Evolutionary conservation across 2,113 vertebrate species (phyloP).

Genomic region (Takifugu bimaculatus): DNA sequence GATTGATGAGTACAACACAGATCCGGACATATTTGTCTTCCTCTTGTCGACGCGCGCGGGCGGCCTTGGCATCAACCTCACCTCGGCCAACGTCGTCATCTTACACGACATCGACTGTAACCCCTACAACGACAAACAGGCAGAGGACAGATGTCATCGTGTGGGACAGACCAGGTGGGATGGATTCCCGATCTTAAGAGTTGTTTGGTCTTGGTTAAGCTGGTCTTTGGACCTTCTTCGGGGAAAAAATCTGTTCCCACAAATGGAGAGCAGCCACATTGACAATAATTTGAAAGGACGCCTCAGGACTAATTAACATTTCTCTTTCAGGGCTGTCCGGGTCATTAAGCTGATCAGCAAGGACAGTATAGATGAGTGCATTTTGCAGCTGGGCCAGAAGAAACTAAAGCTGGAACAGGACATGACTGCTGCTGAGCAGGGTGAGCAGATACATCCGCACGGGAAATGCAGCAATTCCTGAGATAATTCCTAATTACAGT

Average conservation of each 20-base stretch:
- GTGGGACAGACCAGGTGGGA: conserved; percentile 85
- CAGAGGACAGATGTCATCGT: conserved; percentile 93
- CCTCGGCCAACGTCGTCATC: conserved; percentile 93
- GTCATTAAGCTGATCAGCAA: conserved; percentile 92
- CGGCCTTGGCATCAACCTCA: conserved; percentile 93
- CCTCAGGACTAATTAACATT: neutral
- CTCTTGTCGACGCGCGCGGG: conserved; percentile 96
- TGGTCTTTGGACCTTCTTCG: neutral
- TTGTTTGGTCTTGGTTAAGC: neutral
- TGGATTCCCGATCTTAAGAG: neutral
- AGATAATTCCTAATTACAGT: no score
- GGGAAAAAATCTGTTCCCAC: no score
- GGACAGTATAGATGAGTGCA: conserved; percentile 88
- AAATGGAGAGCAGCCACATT: no score
- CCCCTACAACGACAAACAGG: conserved; percentile 97
- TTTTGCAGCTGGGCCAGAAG: conserved; percentile 88
- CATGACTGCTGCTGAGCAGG: conserved; percentile 86
- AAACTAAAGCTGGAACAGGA: conserved; percentile 95
- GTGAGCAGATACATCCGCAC: conserved; percentile 65
- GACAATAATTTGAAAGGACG: neutral
- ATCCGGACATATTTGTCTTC: conserved; percentile 91
- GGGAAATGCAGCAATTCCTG: neutral
- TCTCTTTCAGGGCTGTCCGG: conserved; percentile 80
- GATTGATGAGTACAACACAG: conserved; percentile 93
- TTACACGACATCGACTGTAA: conserved; percentile 99